Percentiles rank a stretch among this genome's conserved stretches.
Conservation (phyloP, 2,888 invertebrate genomes). For the Nemotelus pantherinus region DNA sequence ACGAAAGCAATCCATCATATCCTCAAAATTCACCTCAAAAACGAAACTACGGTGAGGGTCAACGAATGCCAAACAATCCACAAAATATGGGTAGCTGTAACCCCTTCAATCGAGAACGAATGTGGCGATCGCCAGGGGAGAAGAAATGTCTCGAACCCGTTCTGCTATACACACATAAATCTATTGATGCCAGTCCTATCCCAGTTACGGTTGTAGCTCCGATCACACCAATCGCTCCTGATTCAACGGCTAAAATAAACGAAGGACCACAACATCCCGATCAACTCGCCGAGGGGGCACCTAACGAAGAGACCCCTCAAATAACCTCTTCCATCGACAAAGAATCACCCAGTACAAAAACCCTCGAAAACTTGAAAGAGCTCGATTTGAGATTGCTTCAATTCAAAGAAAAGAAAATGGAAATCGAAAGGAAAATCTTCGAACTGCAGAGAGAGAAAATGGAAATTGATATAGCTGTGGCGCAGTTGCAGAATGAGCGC, state of each 20-base stretch:
- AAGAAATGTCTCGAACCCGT: conserved; percentile 51
- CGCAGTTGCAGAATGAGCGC: conserved; percentile 61
- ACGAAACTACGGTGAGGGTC: too few species aligned
- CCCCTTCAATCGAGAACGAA: conserved; percentile 16
- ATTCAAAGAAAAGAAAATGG: conserved; percentile 60
- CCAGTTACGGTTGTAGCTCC: not conserved
- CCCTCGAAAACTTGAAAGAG: conserved; percentile 58
- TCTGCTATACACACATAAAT: not conserved
- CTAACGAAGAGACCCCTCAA: not conserved
- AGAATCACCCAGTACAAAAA: conserved; percentile 55
- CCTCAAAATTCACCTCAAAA: too few species aligned
- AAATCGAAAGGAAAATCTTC: conserved; percentile 62
- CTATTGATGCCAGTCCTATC: not conserved
- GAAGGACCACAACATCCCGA: not conserved
- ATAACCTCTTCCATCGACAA: conserved; percentile 40
- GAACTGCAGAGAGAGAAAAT: conserved; percentile 62
- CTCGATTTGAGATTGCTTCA: conserved; percentile 61
- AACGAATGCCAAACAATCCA: not conserved
- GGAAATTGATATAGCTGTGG: conserved; percentile 58
- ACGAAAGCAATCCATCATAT: too few species aligned
- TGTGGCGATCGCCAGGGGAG: conserved; percentile 54
- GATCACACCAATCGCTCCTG: not conserved
- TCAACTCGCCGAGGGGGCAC: too few species aligned
- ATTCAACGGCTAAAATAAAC: not conserved
- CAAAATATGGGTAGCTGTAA: not conserved